phyloP scores from a whole-genome alignment of 2,113 vertebrate species.

The Aldabrachelys gigantea region DNA sequence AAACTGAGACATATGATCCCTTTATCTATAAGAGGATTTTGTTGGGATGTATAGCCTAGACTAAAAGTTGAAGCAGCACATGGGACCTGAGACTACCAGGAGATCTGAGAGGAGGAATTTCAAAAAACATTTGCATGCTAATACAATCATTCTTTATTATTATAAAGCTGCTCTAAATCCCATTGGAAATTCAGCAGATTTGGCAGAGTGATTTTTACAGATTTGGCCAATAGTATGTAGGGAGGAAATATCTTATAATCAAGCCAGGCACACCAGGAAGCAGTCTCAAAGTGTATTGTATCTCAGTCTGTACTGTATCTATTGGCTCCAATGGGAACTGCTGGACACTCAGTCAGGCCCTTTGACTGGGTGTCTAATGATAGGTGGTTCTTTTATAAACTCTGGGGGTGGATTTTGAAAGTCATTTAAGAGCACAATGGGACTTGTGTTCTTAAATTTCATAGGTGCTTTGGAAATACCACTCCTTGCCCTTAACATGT shows the following conservation, averaged over 20 bases:
- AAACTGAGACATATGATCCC: not conserved
- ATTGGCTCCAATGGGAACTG: not conserved
- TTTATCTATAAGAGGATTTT: rapidly evolving
- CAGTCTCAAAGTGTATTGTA: not conserved
- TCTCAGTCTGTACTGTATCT: not conserved
- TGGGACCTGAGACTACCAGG: not conserved
- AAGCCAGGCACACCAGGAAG: rapidly evolving
- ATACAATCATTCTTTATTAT: slow-evolving; percentile 67
- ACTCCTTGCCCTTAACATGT: not conserved
- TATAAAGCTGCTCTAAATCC: slow-evolving; percentile 66
- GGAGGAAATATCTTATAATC: not conserved
- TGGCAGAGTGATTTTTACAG: slow-evolving; percentile 48
- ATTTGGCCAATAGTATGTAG: slow-evolving; percentile 31
- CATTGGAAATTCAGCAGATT: slow-evolving; percentile 49
- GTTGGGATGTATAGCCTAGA: slow-evolving; percentile 10
- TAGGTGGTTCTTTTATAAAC: not conserved
- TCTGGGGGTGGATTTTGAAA: not conserved
- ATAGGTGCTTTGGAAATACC: not conserved
- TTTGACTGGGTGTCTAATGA: not conserved
- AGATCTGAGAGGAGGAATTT: slow-evolving; percentile 5
- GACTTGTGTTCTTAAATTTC: not conserved
- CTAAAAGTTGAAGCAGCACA: not conserved
- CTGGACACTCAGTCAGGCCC: not conserved
- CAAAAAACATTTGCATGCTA: slow-evolving; percentile 39
- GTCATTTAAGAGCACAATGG: not conserved